Evolutionary conservation across 64 coral and sea anemone species (phyloP), one percentile per base, ranked within the genome.

Genomic region (Astreopora myriophthalma): DNA sequence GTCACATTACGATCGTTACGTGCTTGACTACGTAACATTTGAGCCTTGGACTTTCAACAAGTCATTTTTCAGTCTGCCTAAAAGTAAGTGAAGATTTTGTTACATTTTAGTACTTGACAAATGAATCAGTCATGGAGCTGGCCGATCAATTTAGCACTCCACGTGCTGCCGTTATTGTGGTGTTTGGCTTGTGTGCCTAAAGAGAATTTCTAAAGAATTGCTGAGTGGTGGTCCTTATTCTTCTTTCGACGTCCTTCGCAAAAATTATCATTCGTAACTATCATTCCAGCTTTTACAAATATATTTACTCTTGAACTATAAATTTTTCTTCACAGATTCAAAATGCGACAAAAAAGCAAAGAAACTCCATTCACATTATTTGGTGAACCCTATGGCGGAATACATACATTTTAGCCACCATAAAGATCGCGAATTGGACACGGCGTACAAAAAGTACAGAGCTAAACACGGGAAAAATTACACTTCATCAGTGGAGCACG

Each of bases 1-100:
- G 67, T 95, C 97, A 75, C 94, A 92, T 48, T 99, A 99, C 34
- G 97, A 99, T 70, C 94, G 93, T 46, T 99, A 99, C 36, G 68
- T 99, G 14, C 76, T 99, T 12, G 97, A 99, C 38, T 99, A 99
- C 58, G 42, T 95, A 57, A 93, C 91, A 39, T 99, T 99, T 70
- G 84, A 95, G 55, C 67, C 94, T 35, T 99, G 97, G 97, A 88
- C 62, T 20, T 93, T 99, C 79, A 84, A 99, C 49, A 35, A 30
- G 3, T 61, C 79, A 20, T 38, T 83, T 8, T 83, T 83, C 8
- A 20, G 30, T 38, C 58, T 83, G 14, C 79, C 79, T 34, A 65
- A 83, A 65, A 65, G 79, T 83, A 83, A 65, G 79, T 39, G 20
- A 37, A 19, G 2, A 1, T 58, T n/a, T 36, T 3, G n/a, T n/a